These are phyloP conservation scores for Hiodon tergisus DNA, from an alignment of 2,113 vertebrate species.

Conservation along the genomic window DNA sequence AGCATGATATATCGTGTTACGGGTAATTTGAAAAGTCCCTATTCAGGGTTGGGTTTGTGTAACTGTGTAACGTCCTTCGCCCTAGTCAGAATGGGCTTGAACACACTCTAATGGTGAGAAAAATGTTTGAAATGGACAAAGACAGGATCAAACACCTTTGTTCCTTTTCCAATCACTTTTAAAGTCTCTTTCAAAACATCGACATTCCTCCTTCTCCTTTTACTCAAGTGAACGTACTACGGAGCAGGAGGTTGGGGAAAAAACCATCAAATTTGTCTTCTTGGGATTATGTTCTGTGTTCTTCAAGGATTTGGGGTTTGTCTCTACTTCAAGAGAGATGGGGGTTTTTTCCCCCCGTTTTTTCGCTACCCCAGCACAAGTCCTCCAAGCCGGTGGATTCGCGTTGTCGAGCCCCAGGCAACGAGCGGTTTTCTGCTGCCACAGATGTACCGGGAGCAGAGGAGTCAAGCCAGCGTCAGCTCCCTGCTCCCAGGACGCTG, in stretches of 20 bases:
- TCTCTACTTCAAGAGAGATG: not conserved
- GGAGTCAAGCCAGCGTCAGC: not conserved
- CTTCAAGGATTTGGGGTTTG: not conserved
- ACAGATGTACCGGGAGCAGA: not conserved
- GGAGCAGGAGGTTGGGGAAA: not conserved
- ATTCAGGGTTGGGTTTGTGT: conserved; percentile 14
- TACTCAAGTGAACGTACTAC: not conserved
- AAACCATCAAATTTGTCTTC: not conserved
- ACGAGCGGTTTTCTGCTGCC: not conserved
- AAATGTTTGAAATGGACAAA: not conserved
- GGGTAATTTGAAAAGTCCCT: conserved; percentile 6
- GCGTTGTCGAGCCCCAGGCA: conserved; percentile 3
- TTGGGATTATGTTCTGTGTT: not conserved
- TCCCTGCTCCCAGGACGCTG: not conserved
- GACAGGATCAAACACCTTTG: conserved; percentile 12
- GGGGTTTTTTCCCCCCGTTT: not conserved
- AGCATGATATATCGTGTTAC: conserved; percentile 14
- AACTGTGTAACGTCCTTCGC: conserved; percentile 12
- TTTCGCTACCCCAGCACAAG: not conserved
- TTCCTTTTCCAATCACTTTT: conserved; percentile 2
- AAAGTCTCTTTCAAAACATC: not conserved
- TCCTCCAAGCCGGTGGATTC: not conserved
- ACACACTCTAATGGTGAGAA: conserved; percentile 3
- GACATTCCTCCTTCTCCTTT: conserved; percentile 3
- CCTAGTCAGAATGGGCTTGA: conserved; percentile 11